phyloP scores from a whole-genome alignment of 2,888 invertebrate genomes.

The Leptinotarsa tumamoca region DNA sequence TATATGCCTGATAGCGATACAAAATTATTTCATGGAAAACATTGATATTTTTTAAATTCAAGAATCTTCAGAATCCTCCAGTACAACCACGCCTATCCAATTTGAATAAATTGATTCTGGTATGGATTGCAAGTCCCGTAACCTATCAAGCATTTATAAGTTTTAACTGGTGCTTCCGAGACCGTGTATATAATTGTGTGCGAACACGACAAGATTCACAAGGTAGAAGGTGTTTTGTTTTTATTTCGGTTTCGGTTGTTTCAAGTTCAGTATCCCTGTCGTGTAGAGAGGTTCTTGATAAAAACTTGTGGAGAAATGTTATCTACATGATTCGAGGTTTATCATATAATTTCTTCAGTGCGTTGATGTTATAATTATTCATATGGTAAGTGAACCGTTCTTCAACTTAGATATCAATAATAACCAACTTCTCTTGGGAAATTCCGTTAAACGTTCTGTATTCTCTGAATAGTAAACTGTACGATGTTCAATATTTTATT shows the following conservation, averaged over 20 bases:
- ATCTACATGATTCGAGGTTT: neutral
- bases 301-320: neutral
- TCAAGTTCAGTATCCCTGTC: neutral
- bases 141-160: neutral
- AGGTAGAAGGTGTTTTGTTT: constrained; percentile 11
- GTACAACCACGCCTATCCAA: no score
- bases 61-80: no score
- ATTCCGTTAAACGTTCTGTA: no score
- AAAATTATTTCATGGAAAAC: no score
- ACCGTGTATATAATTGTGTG: neutral
- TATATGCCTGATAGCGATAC: no score
- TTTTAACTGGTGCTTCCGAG: neutral
- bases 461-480: no score
- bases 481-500: no score
- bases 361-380: neutral
- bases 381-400: neutral
- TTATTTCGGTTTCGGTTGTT: neutral
- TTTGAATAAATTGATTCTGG: neutral
- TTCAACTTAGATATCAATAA: neutral
- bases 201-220: neutral
- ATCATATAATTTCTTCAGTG: neutral
- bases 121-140: neutral
- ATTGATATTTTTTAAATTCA: no score
- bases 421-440: neutral
- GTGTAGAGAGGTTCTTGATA: neutral